Conservation (phyloP, 2,797 vertebrate species). For the Danio jaintianensis region DNA sequence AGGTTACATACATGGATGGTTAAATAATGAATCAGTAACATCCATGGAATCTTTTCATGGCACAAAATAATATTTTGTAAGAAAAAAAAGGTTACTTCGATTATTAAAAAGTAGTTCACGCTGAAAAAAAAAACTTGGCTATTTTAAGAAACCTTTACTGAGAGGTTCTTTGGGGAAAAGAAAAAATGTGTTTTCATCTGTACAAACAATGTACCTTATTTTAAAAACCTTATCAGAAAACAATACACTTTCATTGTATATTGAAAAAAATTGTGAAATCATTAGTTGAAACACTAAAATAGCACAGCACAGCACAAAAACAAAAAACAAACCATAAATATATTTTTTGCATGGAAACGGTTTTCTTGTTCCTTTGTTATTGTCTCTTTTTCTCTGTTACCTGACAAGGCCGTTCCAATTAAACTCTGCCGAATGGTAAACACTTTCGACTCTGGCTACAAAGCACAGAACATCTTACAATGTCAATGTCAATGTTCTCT, state of each 20-base stretch:
- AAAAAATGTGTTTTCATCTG: too few species aligned
- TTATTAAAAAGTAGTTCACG: too few species aligned
- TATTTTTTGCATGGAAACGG: constrained; percentile 42
- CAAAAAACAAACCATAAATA: constrained; percentile 10
- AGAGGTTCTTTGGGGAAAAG: too few species aligned
- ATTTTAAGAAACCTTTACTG: too few species aligned
- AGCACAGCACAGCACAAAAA: neutral
- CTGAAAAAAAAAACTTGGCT: too few species aligned
- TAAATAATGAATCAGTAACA: too few species aligned
- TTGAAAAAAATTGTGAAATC: neutral
- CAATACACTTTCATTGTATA: neutral
- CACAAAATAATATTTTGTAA: too few species aligned
- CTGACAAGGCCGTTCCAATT: constrained; percentile 60
- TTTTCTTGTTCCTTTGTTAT: constrained; percentile 44
- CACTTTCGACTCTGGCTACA: constrained; percentile 54
- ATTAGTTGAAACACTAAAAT: neutral
- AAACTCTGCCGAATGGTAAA: constrained; percentile 60
- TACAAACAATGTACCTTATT: neutral
- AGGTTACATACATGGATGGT: too few species aligned
- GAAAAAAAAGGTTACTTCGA: too few species aligned
- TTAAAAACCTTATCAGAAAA: neutral
- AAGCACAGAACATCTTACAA: constrained; percentile 58
- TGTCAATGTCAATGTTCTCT: constrained; percentile 54
- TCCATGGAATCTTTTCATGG: too few species aligned
- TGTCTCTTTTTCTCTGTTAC: constrained; percentile 41